Evolutionary conservation across 2,113 vertebrate genomes (phyloP).

Genomic region (Hoplias malabaricus): DNA sequence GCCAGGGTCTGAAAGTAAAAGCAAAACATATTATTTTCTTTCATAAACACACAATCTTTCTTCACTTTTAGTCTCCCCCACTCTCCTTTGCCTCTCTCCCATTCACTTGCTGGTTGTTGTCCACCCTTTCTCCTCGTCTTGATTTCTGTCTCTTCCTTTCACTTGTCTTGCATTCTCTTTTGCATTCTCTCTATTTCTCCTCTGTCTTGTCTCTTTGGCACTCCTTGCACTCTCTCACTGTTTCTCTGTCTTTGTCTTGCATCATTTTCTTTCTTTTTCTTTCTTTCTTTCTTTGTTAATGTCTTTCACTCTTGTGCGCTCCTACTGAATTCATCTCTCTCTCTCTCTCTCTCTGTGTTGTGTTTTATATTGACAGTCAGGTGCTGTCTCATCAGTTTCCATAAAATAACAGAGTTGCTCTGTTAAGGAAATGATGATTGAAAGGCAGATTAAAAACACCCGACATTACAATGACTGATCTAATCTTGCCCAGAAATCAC

Average conservation of each 20-base stretch:
- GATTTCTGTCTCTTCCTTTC: no score
- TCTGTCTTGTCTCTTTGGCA: neutral
- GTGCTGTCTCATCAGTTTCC: slow-evolving; percentile 30
- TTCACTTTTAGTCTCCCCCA: neutral
- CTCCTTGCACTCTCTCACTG: no score
- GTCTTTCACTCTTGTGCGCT: neutral
- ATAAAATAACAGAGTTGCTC: neutral
- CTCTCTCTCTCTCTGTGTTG: neutral
- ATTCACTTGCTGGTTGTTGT: no score
- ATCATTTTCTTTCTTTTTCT: neutral
- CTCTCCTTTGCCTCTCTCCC: no score
- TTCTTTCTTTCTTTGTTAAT: neutral
- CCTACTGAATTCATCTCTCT: no score
- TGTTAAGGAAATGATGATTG: slow-evolving; percentile 36
- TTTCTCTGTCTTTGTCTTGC: neutral
- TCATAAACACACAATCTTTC: slow-evolving; percentile 6
- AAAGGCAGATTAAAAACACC: slow-evolving; percentile 39
- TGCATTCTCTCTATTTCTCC: no score
- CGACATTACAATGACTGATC: slow-evolving; percentile 17
- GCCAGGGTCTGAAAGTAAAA: neutral
- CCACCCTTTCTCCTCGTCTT: no score
- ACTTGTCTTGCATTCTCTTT: no score
- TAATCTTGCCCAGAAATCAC: slow-evolving; percentile 12
- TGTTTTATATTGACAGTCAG: slow-evolving; percentile 19
- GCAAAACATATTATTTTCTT: neutral